Evolutionary conservation across 2,113 vertebrate species (phyloP), one percentile per base, ranked within the genome.

Genomic region (Lampris megalopsis): DNA sequence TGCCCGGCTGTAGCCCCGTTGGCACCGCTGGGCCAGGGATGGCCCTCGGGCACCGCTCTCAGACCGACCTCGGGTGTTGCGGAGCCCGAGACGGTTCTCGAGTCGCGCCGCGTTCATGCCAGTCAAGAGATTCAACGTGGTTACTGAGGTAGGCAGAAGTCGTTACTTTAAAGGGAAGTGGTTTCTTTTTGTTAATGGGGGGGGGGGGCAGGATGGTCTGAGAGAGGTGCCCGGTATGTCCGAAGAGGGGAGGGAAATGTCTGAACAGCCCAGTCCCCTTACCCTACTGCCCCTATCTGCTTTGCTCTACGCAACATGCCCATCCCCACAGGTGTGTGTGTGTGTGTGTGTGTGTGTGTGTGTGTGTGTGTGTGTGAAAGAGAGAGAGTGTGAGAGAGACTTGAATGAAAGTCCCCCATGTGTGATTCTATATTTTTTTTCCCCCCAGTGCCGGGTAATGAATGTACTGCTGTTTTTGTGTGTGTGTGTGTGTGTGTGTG

Each of bases 81-180:
- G 36, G 60, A 77, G 64, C 68, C 38, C 59, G 52, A 48, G 6
- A 50, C 64, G 35, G 63, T 75, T 83, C 80, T 89, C 75, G 52
- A 85, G 86, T 89, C 47, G 88, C 91, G 91, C 92, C 93, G 88
- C 76, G 78, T 92, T 91, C 53, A 82, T 70, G 92, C 93, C 92
- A 71, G 61, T 88, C 81, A 73, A 24, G 92, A 93, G 91, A 94
- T 93, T 92, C 75, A 77, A 65, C 50, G 60, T 75, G 68, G 88
- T 92, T 92, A 88, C 86, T 91, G 57, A 86, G 85, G 75, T 65
- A 57, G 63, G 78, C 77, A 56, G 72, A 80, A 47, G 43, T 70
- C 45, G 47, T 57, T 73, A 56, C 62, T 68, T 54, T 5, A 66
- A 43, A 53, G 10, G 68, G 58, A 58, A 38, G 45, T 42, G 59